Conservation (phyloP, 2,888 invertebrate species). For the Dolichopus griseipennis region DNA sequence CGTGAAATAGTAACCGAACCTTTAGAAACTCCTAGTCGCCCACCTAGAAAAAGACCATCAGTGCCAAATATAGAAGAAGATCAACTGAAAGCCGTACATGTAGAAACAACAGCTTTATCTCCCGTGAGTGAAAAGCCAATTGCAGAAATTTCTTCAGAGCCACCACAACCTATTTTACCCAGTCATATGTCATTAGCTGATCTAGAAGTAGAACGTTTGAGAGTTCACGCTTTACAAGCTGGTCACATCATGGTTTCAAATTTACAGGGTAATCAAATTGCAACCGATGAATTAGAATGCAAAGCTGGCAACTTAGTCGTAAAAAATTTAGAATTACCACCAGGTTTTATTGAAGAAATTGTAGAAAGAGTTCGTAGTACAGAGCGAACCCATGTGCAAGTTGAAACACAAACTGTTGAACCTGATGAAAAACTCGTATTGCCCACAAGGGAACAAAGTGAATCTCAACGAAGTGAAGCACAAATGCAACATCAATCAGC, state of each 20-base stretch:
- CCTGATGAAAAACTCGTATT: constrained; percentile 13
- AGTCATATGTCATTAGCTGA: constrained; percentile 58
- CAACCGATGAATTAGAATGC: constrained; percentile 62
- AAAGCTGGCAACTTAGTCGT: constrained; percentile 59
- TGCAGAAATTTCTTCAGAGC: constrained; percentile 14
- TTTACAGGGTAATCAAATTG: constrained; percentile 65
- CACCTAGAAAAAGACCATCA: constrained; percentile 33
- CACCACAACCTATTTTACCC: constrained; percentile 18
- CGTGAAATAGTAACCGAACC: constrained; percentile 32
- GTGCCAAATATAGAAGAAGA: constrained; percentile 16
- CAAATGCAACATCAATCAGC: constrained; percentile 38
- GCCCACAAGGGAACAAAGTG: constrained; percentile 16
- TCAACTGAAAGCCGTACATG: constrained; percentile 11
- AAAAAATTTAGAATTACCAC: constrained; percentile 59
- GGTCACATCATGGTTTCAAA: constrained; percentile 72
- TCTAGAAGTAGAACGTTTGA: constrained; percentile 68
- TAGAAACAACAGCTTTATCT: constrained; percentile 9
- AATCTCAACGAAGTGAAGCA: constrained; percentile 23
- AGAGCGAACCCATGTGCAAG: constrained; percentile 31
- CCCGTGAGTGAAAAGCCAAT: constrained; percentile 10
- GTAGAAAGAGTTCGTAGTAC: constrained; percentile 45
- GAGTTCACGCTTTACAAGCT: constrained; percentile 69
- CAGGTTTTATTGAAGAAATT: constrained; percentile 59
- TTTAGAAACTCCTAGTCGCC: constrained; percentile 31
- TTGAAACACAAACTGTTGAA: constrained; percentile 42